A percentile compares a stretch with the other conserved stretches of the same genome.
These are phyloP conservation scores for Pygoscelis adeliae DNA, from an alignment of 2,113 vertebrate species.

Conservation along the genomic window DNA sequence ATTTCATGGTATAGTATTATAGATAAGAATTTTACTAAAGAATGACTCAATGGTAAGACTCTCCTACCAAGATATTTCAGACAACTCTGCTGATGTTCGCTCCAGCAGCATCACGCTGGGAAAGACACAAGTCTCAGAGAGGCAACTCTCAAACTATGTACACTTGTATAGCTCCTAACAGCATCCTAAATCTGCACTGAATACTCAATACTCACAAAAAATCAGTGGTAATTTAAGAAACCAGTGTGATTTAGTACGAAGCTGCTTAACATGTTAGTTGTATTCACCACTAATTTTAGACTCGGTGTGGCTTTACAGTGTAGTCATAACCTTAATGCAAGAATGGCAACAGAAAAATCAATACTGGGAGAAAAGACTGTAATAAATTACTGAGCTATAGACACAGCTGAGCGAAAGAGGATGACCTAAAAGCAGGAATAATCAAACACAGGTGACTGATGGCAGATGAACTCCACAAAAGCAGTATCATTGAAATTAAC, in stretches of 20 bases:
- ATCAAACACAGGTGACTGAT: not conserved
- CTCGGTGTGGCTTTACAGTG: not conserved
- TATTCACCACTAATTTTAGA: not conserved
- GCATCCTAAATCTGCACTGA: not conserved
- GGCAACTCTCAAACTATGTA: not conserved
- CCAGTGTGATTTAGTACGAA: not conserved
- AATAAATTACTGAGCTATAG: not conserved
- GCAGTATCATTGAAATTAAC: not conserved
- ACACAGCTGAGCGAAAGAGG: not conserved
- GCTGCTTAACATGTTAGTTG: not conserved
- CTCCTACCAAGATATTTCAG: not conserved
- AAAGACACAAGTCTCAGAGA: not conserved
- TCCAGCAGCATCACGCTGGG: not conserved
- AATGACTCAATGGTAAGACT: not conserved
- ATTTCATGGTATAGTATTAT: not conserved
- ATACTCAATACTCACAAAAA: not conserved
- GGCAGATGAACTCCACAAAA: not conserved
- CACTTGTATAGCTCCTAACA: not conserved
- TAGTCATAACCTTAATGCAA: not conserved
- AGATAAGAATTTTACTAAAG: not conserved
- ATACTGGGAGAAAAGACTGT: not conserved
- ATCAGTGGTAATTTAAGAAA: not conserved
- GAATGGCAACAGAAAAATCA: not conserved
- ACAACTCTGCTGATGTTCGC: not conserved
- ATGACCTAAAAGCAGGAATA: not conserved